Evolutionary conservation across 2,797 vertebrate genomes (phyloP), one percentile per base, ranked within the genome.

Genomic region (Pyrocephalus nanus): DNA sequence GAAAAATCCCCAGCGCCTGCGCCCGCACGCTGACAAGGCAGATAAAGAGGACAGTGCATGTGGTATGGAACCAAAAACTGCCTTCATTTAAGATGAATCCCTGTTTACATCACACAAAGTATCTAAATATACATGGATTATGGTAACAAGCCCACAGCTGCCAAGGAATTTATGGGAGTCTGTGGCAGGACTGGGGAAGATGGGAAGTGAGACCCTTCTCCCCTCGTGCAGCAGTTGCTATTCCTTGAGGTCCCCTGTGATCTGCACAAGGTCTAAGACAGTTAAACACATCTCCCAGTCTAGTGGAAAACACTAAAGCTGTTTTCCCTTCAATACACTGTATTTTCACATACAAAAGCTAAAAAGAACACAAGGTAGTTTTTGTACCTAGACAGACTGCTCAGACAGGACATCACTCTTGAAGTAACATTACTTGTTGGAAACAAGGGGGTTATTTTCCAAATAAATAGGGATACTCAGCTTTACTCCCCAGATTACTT

Each of bases 1-100:
- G 86, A 90, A 94, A 88, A 92, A 84, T 72, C 83, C 92, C 95
- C 92, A 79, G 73, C 22, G 70, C 95, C 57, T 18, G 2, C 19
- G 0, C 78, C 55, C 50, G 5, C 91, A 5, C 19, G 13, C 60
- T 74, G 94, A 51, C 67, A 84, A 57, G 92, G 71, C 43, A 3
- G 32, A 2, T 65, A 65, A 92, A 93, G 93, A 26, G 2, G 74
- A 16, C 29, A 1, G 17, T 4, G 66, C 73, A 8, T 1, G 3
- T 9, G 36, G 47, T 0, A 0, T 1, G 18, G 69, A 22, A 67
- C 60, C 8, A 70, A 78, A 18, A 87, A 50, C 84, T 47, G 53
- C 34, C 80, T 54, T 43, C 92, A 13, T 66, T 91, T 47, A 67
- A 43, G 47, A 48, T 2, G 47, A 74, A 32, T 15, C 92, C 76